Conservation (phyloP, 2,113 vertebrate species). For the Recurvirostra avosetta region DNA sequence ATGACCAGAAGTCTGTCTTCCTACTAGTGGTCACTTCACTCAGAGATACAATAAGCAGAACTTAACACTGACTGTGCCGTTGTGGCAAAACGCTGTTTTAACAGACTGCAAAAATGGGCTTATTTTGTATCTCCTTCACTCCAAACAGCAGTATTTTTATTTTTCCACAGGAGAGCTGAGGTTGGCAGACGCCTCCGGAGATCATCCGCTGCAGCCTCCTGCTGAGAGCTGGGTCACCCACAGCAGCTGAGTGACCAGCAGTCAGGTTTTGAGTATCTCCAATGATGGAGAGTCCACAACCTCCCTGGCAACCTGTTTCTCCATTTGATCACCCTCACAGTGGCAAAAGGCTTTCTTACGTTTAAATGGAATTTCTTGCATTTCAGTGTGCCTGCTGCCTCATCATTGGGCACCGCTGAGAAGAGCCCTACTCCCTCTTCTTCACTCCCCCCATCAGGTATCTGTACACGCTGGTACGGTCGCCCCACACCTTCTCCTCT, state of each 20-base stretch:
- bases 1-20: neutral
- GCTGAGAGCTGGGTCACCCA: neutral
- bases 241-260: neutral
- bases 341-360: rapidly evolving
- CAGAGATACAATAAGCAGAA: neutral
- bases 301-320: neutral
- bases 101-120: neutral
- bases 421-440: neutral
- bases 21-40: neutral
- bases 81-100: neutral
- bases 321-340: neutral
- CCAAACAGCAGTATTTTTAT: neutral
- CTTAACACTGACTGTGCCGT: neutral
- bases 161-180: neutral
- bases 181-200: neutral
- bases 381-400: neutral
- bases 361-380: neutral
- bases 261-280: neutral
- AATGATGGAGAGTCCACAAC: neutral
- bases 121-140: neutral
- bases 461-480: neutral
- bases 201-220: neutral
- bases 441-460: neutral
- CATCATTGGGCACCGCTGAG: neutral
- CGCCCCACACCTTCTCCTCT: neutral